Base-by-base conservation (phyloP, 2,888 invertebrate species). In the Drosophila multiciliata region DNA sequence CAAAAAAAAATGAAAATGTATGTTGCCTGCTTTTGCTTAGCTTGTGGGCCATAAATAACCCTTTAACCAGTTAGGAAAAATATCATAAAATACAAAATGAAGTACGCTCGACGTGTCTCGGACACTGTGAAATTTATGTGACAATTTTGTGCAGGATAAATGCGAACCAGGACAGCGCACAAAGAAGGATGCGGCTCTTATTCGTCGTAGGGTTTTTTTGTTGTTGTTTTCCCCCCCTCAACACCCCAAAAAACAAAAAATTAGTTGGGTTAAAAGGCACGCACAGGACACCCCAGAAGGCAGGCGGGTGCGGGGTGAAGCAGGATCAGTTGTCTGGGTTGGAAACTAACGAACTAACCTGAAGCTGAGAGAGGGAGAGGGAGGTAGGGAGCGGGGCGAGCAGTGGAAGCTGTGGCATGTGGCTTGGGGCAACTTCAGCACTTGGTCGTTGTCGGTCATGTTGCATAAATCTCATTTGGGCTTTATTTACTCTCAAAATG, bases 381-480 rank as follows among this genome's bases (percentile, higher is more conserved):
- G 35, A 15, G 36, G 9, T 9, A 4, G 11, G 12, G 53, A 17
- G 38, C 4, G 17, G 8, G 8, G 7, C 11, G 33, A 1, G 17
- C 52, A n/a, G 29, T n/a, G 32, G 57, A 45, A 9, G 23, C 23
- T 20, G 45, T 45, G 23, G 57, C 45, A 48, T 69, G 73, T 65
- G 78, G 73, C 73, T 71, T 74, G 82, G 76, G 79, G 71, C 73
- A 86, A 88, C 89, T 85, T 90, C 89, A 90, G 90, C 90, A 86
- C 90, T 85, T 88, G 85, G 81, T 80, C 86, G 88, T 84, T 89
- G 90, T 84, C 84, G 85, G 80, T 82, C 87, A 91, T 90, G 83
- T 87, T 83, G 89, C 90, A 89, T 89, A 91, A 89, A 89, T 91
- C 90, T 90, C 91, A 91, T 91, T 89, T 90, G 87, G 90, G 85